Evolutionary conservation across 2,113 vertebrate species (phyloP).

Genomic region (Barbus barbus): DNA sequence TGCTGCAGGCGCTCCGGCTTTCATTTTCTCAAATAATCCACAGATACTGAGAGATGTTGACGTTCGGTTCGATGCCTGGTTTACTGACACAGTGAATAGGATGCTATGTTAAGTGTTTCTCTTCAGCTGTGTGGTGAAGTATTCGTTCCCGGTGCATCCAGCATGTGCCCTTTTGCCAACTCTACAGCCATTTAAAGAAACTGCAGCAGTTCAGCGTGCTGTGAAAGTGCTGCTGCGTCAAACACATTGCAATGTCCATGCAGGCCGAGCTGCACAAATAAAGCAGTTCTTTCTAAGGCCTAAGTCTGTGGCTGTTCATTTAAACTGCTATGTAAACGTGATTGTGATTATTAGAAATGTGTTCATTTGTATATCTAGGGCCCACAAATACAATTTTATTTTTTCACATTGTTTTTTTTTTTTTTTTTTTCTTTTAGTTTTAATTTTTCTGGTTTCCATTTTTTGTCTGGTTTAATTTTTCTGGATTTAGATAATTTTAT

Average conservation of each 20-base stretch:
- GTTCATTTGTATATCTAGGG: no score
- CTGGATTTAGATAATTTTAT: no score
- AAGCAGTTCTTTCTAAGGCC: no score
- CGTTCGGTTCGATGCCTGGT: background rate
- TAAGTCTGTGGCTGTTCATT: no score
- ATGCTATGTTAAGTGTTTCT: background rate
- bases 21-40: background rate
- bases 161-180: conserved; percentile 11
- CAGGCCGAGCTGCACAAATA: background rate
- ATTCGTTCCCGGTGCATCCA: background rate
- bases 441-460: no score
- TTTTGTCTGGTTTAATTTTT: no score
- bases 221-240: background rate
- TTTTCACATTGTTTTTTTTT: no score
- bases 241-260: background rate
- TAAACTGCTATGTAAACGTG: no score
- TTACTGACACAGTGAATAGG: background rate
- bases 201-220: background rate
- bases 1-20: background rate
- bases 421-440: no score
- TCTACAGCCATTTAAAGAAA: conserved; percentile 23
- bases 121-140: background rate
- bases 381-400: no score
- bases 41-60: background rate
- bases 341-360: no score